phyloP scores from a whole-genome alignment of 1,140 invertebrate genomes.

The Pseudomyrmex pallidus region DNA sequence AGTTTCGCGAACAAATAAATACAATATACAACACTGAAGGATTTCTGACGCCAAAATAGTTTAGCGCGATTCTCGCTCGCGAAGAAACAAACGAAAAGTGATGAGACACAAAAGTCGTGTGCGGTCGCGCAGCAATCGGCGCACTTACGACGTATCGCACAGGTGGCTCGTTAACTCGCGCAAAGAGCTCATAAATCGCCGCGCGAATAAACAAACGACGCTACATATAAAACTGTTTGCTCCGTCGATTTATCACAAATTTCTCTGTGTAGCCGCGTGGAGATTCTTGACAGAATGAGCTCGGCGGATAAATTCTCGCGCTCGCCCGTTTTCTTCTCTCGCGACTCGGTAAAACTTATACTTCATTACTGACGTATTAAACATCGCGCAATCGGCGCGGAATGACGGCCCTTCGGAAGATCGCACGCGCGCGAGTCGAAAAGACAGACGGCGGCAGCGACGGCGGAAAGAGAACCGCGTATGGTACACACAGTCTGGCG shows the following conservation, averaged over 20 bases:
- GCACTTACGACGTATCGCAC: not conserved
- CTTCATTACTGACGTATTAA: conserved; percentile 73
- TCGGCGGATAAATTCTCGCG: conserved; percentile 50
- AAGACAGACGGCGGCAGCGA: conserved; percentile 46
- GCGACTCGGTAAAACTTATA: conserved; percentile 54
- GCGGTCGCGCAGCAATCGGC: not conserved
- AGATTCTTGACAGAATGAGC: conserved; percentile 13
- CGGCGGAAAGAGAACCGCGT: conserved; percentile 67
- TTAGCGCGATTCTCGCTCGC: not conserved
- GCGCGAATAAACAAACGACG: conserved; percentile 10
- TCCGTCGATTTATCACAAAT: not conserved
- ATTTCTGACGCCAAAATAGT: not conserved
- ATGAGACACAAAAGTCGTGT: not conserved
- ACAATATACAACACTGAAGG: not conserved
- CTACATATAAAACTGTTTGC: not conserved
- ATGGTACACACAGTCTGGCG: conserved; percentile 81
- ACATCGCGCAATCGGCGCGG: conserved; percentile 64
- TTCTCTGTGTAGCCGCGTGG: not conserved
- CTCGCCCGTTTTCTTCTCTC: not conserved
- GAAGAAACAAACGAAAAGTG: not conserved
- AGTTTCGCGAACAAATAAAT: not conserved
- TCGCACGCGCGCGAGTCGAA: conserved; percentile 61
- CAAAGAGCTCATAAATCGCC: not conserved
- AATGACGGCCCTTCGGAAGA: conserved; percentile 76
- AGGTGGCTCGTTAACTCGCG: conserved; percentile 1